A percentile compares a stretch with the other conserved stretches of the same genome.
Conservation (phyloP, 2,797 vertebrate species). For the Typhlichthys subterraneus region DNA sequence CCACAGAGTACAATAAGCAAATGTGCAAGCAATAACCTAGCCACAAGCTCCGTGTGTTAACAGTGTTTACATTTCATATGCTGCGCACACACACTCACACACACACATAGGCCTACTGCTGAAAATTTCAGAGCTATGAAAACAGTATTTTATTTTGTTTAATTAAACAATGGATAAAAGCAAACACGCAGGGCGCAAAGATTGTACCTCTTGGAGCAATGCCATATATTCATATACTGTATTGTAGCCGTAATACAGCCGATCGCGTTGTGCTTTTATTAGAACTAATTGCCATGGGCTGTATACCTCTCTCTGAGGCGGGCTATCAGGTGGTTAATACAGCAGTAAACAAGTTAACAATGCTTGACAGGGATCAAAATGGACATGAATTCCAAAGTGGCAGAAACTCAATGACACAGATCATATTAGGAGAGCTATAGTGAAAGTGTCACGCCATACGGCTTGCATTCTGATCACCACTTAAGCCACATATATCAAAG, state of each 20-base stretch:
- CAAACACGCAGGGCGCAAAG: conserved; percentile 33
- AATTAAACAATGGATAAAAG: conserved; percentile 64
- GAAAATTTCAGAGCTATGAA: conserved; percentile 37
- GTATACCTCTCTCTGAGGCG: conserved; percentile 34
- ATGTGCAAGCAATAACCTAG: conserved; percentile 39
- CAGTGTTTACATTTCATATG: conserved; percentile 45
- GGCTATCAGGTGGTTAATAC: conserved; percentile 59
- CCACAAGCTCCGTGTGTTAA: conserved; percentile 47
- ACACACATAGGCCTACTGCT: conserved; percentile 22
- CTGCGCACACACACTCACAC: too few species aligned
- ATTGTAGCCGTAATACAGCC: conserved; percentile 37
- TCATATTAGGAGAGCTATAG: conserved; percentile 52
- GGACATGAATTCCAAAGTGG: conserved; percentile 53
- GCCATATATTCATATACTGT: conserved; percentile 41
- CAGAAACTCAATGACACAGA: conserved; percentile 59
- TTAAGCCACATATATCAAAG: conserved; percentile 12
- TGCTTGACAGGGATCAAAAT: conserved; percentile 65
- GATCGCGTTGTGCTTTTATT: conserved; percentile 46
- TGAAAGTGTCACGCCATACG: conserved; percentile 41
- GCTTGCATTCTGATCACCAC: conserved; percentile 28
- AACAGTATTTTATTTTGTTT: conserved; percentile 14
- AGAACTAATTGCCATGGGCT: conserved; percentile 50
- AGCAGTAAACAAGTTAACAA: conserved; percentile 69
- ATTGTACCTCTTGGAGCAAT: conserved; percentile 23
- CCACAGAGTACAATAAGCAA: conserved; percentile 24